Evolutionary conservation across 2,888 invertebrate genomes (phyloP), one percentile per base, ranked within the genome.

Genomic region (Agrotis ipsilon): DNA sequence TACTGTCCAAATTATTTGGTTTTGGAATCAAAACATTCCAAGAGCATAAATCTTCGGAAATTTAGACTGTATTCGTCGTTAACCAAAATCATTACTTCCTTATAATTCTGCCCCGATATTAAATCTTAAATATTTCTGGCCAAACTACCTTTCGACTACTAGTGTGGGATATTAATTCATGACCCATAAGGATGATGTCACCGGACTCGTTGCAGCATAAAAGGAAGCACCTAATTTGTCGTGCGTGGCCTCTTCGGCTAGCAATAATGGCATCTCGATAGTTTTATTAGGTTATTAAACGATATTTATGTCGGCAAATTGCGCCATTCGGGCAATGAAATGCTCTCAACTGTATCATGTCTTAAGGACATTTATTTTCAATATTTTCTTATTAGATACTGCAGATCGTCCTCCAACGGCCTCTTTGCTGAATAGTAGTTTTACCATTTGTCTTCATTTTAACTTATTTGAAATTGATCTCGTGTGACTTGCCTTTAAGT

Each of bases 211-310:
- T 67, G 72, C 63, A 80, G 78, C 84, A 83, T 86, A 79, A 80
- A 85, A 87, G 89, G 91, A 91, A 86, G 83, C 74, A 59, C 80
- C 84, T 87, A 85, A 88, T 90, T 86, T 87, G 84, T 72, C 78
- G 86, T 86, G 79, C 84, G 87, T 85, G 86, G 87, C 71, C 78
- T 78, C 77, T 84, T 87, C 72, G 78, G 80, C 68, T 79, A 78
- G 61, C 54, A 86, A 82, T 83, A 70, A 78, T 72, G 68, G 51
- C 59, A 74, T 70, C 68, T 69, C 72, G 43, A 63, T 73, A 73
- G 67, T 59, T 68, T 74, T 61, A 68, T 75, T 71, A 43, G 21
- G 18, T 75, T 60, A 67, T 55, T 52, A 27, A 54, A 18, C 24
- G 19, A 68, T 72, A 64, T 64, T 49, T 49, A 19, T 61, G 49